Evolutionary conservation across 2,888 invertebrate genomes (phyloP), one percentile per base, ranked within the genome.

Genomic region (Oxytorus armatus): DNA sequence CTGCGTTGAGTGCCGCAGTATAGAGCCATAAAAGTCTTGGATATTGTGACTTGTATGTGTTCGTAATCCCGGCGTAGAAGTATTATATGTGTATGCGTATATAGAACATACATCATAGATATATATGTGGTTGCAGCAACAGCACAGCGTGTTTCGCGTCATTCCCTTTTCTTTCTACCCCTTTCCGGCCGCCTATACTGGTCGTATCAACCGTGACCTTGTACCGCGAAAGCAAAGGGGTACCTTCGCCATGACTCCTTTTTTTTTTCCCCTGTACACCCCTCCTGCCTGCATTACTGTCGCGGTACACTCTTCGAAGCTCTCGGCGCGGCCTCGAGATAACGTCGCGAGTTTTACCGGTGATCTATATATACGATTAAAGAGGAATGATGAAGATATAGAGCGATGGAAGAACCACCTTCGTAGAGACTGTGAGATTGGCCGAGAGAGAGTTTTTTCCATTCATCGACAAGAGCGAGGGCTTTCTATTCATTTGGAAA

Each of bases 151-250:
- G 42, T 77, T 65, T 75, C 36, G 44, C 78, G 69, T 70, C 79
- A 59, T 79, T 65, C 21, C 33, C 33, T 55, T 79, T 79, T 74
- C 63, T 75, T 75, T 57, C 29, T 29, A 25, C 57, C 51, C 36
- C 57, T 70, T 78, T 42, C 69, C 33, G 51, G 57, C 42, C 47
- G 49, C 69, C 42, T 44, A n/a, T n/a, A 44, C 42, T 39, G 51
- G 75, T 14, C 65, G 75, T 75, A 70, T 59, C 51, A 79, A 33
- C 79, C 75, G 51, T 79, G 79, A 79, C 79, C 79, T 79, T 79
- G 79, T 70, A 69, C 57, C 57, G 33, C 49, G 59, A 65, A 65
- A 59, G 51, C 47, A 42, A 55, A 44, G 39, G 69, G 47, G 36
- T 21, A 29, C 57, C 44, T 21, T 14, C 47, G 33, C 16, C 57